These are phyloP conservation scores for Echinometra lucunter DNA, from an alignment of 53 echinoderm and acorn worm species.

Conservation along the genomic window DNA sequence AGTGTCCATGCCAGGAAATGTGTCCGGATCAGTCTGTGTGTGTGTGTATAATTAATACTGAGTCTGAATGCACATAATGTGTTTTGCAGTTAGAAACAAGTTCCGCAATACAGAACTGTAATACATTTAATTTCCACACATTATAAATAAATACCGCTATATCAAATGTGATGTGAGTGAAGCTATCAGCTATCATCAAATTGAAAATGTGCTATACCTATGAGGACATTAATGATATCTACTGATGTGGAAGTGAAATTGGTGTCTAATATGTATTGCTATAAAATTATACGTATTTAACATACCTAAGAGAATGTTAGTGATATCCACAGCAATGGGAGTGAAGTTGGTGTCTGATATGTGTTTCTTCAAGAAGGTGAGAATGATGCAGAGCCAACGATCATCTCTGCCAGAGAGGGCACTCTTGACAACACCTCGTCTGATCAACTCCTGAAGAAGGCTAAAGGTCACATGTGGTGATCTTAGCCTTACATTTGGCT, in stretches of 20 bases:
- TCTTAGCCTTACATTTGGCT: slow-evolving; percentile 74
- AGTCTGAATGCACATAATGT: too few relatives aligned
- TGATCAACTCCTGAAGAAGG: slow-evolving; percentile 89
- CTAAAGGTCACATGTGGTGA: slow-evolving; percentile 91
- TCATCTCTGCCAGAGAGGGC: slow-evolving; percentile 95
- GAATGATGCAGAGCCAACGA: slow-evolving; percentile 84
- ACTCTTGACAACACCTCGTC: slow-evolving; percentile 83
- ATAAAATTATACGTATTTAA: too few relatives aligned
- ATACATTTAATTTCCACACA: background rate
- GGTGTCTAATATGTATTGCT: too few relatives aligned
- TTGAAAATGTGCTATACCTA: too few relatives aligned
- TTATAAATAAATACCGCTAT: too few relatives aligned
- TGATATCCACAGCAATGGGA: slow-evolving; percentile 81
- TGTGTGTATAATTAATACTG: too few relatives aligned
- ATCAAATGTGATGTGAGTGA: too few relatives aligned
- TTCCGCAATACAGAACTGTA: background rate
- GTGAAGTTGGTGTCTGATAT: slow-evolving; percentile 87
- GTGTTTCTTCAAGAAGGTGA: slow-evolving; percentile 89
- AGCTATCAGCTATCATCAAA: too few relatives aligned
- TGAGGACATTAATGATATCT: too few relatives aligned
- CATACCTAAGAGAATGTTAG: slow-evolving; percentile 87
- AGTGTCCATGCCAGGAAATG: too few relatives aligned
- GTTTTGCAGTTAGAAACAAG: background rate
- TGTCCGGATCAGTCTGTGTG: too few relatives aligned
- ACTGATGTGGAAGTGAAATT: too few relatives aligned